Evolutionary conservation across 2,888 invertebrate genomes (phyloP).

Genomic region (Aleiodes leptofemur): DNA sequence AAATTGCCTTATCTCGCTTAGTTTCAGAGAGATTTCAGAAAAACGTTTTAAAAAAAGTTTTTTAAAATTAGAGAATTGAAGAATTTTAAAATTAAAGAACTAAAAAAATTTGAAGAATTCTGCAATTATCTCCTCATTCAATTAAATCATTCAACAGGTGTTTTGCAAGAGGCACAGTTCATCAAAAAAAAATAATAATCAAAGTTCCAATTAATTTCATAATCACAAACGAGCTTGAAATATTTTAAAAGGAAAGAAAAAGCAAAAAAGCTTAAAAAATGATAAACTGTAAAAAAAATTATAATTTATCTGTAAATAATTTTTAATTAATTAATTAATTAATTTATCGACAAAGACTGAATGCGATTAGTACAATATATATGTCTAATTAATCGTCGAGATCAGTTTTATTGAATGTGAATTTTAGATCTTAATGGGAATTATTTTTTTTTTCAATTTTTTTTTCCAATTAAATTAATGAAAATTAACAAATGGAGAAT

Average conservation of each 20-base stretch:
- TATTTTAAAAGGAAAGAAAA: not conserved
- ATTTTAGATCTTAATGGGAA: slow-evolving; percentile 23
- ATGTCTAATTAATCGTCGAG: slow-evolving; percentile 28
- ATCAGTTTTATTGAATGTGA: slow-evolving; percentile 30
- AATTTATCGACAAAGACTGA: slow-evolving; percentile 71
- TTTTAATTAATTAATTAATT: slow-evolving; percentile 58
- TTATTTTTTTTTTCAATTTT: too few species aligned
- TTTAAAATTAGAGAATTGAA: too few species aligned
- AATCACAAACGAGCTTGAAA: not conserved
- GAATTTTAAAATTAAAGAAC: too few species aligned
- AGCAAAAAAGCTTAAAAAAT: not conserved
- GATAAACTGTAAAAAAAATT: slow-evolving; percentile 28
- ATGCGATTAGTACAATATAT: slow-evolving; percentile 66
- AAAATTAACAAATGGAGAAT: not conserved
- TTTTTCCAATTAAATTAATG: too few species aligned
- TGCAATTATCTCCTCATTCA: not conserved
- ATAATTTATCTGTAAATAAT: slow-evolving; percentile 53
- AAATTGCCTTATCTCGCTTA: too few species aligned
- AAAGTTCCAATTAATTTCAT: not conserved
- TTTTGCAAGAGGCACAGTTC: not conserved
- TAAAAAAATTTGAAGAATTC: too few species aligned
- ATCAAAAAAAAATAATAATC: slow-evolving; percentile 13
- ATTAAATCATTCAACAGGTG: not conserved
- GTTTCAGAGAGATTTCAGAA: too few species aligned
- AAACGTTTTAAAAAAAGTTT: too few species aligned